Evolutionary conservation across 2,888 invertebrate genomes (phyloP).

Genomic region (Tinea trinotella): DNA sequence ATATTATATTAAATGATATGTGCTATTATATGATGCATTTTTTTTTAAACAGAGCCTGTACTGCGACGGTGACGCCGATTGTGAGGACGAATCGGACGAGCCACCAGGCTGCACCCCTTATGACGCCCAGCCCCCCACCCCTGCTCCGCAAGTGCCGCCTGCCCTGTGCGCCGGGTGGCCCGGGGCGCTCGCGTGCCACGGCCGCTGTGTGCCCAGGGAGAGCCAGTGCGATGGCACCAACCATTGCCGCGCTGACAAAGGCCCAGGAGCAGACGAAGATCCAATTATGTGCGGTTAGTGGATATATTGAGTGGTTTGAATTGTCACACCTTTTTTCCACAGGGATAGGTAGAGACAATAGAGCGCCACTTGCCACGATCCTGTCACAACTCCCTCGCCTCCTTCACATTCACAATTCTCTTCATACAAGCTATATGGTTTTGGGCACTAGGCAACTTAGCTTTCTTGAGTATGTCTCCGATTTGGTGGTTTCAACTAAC

Average conservation of each 20-base stretch:
- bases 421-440: too few species aligned
- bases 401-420: too few species aligned
- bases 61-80: slow-evolving; percentile 79
- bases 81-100: slow-evolving; percentile 82
- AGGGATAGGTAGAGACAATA: too few species aligned
- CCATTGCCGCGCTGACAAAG: slow-evolving; percentile 78
- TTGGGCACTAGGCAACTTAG: too few species aligned
- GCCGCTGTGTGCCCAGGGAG: slow-evolving; percentile 76
- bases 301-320: too few species aligned
- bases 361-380: too few species aligned
- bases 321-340: too few species aligned
- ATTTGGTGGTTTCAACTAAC: too few species aligned
- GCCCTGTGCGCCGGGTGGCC: slow-evolving; percentile 42
- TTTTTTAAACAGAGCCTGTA: slow-evolving; percentile 48
- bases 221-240: slow-evolving; percentile 82
- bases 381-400: too few species aligned
- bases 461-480: too few species aligned
- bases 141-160: slow-evolving; percentile 32
- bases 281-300: slow-evolving; percentile 55
- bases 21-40: too few species aligned
- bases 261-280: slow-evolving; percentile 75
- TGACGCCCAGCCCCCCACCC: slow-evolving; percentile 29
- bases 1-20: background rate
- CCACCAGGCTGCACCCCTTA: slow-evolving; percentile 46
- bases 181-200: slow-evolving; percentile 74